Evolutionary conservation across 2,888 invertebrate genomes (phyloP).

Genomic region (Helicoverpa assulta): DNA sequence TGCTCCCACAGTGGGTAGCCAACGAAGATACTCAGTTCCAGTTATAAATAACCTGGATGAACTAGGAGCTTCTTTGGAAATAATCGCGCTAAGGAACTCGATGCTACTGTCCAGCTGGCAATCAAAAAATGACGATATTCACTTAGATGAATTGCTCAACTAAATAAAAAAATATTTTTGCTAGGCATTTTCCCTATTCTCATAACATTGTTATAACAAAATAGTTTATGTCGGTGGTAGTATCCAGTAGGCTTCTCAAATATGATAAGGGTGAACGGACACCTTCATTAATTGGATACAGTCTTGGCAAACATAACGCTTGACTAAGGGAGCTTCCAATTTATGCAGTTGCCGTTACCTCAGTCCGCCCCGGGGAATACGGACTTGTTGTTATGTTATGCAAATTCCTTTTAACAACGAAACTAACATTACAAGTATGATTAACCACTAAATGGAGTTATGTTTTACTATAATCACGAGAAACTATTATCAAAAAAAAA

Average conservation of each 20-base stretch:
- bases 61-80: slow-evolving; percentile 51
- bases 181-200: too few relatives aligned
- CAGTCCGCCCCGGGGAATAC: neutral
- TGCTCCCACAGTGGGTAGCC: slow-evolving; percentile 59
- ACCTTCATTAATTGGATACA: slow-evolving; percentile 1
- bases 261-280: neutral
- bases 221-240: neutral
- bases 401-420: neutral
- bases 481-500: too few relatives aligned
- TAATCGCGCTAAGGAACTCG: slow-evolving; percentile 58
- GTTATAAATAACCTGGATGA: slow-evolving; percentile 48
- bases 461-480: too few relatives aligned
- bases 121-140: slow-evolving; percentile 2
- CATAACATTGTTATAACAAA: neutral
- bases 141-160: slow-evolving; percentile 22
- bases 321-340: neutral
- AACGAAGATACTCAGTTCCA: slow-evolving; percentile 41
- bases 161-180: slow-evolving; percentile 16
- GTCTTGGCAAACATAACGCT: neutral
- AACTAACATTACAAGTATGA: neutral
- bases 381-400: neutral
- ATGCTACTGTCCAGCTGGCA: slow-evolving; percentile 30
- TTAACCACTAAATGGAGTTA: neutral
- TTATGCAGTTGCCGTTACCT: neutral
- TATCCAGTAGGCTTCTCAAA: neutral